A percentile compares a stretch with the other conserved stretches of the same genome.
Evolutionary conservation across 2,113 vertebrate species (phyloP).

Genomic region (Phaethornis superciliosus): DNA sequence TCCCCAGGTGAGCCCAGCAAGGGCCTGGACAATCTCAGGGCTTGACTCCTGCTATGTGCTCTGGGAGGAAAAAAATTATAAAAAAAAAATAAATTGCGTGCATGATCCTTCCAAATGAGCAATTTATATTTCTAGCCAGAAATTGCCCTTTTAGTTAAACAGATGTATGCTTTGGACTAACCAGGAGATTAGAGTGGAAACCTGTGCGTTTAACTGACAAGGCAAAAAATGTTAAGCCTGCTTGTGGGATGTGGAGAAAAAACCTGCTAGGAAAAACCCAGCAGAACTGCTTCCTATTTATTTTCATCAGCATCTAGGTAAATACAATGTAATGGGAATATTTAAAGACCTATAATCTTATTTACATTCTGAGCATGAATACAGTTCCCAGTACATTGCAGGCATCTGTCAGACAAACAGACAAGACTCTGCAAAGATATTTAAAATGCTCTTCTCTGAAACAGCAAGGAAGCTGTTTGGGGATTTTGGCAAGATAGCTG

Average conservation of each 20-base stretch:
- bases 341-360: conserved; percentile 33
- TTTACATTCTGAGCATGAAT: conserved; percentile 59
- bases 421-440: conserved; percentile 36
- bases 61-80: accelerated
- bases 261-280: neutral
- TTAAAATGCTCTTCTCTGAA: conserved; percentile 22
- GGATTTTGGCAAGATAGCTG: conserved; percentile 37
- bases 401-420: conserved; percentile 68
- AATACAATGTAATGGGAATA: conserved; percentile 40
- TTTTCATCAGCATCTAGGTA: conserved; percentile 34
- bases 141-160: neutral
- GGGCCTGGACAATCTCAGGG: neutral
- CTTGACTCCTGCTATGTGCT: accelerated
- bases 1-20: neutral
- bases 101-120: neutral
- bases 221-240: conserved; percentile 1
- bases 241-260: neutral
- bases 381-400: conserved; percentile 3
- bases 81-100: neutral
- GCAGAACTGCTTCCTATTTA: neutral
- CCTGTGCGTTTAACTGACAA: neutral
- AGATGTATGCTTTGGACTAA: neutral
- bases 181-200: neutral
- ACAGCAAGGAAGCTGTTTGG: conserved; percentile 24
- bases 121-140: neutral